These are phyloP conservation scores for Drosophila nigromelanica DNA, from an alignment of 1,140 invertebrate species.

Conservation along the genomic window DNA sequence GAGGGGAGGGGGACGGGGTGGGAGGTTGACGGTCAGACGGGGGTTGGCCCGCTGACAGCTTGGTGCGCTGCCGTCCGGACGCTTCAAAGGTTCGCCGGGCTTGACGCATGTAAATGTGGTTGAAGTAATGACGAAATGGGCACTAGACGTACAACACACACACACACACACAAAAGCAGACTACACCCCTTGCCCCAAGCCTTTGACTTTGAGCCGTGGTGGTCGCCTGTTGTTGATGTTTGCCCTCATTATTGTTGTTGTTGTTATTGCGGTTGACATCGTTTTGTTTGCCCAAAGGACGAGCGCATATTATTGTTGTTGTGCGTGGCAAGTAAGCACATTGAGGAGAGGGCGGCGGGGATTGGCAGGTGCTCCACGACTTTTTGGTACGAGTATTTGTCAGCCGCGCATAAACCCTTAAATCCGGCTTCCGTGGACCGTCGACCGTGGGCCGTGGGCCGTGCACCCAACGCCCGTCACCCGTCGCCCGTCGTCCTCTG, in stretches of 20 bases:
- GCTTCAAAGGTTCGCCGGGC: slow-evolving; percentile 69
- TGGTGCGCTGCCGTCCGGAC: slow-evolving; percentile 51
- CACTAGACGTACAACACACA: slow-evolving; percentile 55
- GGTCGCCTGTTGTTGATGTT: slow-evolving; percentile 74
- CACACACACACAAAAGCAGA: background rate
- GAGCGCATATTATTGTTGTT: slow-evolving; percentile 36
- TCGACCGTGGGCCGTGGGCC: no score
- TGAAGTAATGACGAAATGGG: slow-evolving; percentile 83
- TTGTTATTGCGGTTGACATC: slow-evolving; percentile 79
- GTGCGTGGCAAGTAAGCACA: background rate
- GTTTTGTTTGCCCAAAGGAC: slow-evolving; percentile 76
- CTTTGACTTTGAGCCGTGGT: slow-evolving; percentile 66
- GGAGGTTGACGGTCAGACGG: slow-evolving; percentile 51
- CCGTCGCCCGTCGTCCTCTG: slow-evolving; percentile 32
- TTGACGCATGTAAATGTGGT: slow-evolving; percentile 83
- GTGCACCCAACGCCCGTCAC: no score
- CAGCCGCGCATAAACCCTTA: slow-evolving; percentile 73
- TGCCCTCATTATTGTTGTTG: slow-evolving; percentile 80
- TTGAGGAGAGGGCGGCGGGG: background rate
- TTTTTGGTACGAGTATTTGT: slow-evolving; percentile 59
- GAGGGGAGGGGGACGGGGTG: background rate
- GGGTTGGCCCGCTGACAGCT: slow-evolving; percentile 67
- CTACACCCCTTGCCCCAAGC: slow-evolving; percentile 49
- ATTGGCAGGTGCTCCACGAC: slow-evolving; percentile 57
- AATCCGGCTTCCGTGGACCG: slow-evolving; percentile 58